A percentile compares a stretch with the other conserved stretches of the same genome.
These are phyloP conservation scores for Delia radicum DNA, from an alignment of 1,140 invertebrate species.

Conservation along the genomic window DNA sequence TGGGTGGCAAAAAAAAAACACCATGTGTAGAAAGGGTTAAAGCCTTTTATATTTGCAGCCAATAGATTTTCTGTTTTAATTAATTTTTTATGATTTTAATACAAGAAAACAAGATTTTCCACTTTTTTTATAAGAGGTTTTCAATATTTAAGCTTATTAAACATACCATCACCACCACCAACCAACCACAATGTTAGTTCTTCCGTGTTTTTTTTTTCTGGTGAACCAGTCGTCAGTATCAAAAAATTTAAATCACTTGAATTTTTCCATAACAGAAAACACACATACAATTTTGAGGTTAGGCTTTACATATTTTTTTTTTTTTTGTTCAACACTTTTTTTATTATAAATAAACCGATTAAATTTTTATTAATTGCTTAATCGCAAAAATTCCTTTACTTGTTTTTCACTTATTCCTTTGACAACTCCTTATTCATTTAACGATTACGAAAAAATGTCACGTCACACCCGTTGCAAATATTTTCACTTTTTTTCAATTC, in stretches of 20 bases:
- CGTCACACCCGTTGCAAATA: conserved; percentile 23
- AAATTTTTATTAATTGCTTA: no score
- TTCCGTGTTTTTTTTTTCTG: conserved; percentile 11
- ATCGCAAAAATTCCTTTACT: no score
- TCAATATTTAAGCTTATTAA: not conserved
- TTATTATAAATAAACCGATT: no score
- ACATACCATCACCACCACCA: not conserved
- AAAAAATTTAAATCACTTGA: not conserved
- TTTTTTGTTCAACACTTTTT: no score
- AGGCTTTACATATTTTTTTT: not conserved
- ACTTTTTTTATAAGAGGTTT: conserved; percentile 6
- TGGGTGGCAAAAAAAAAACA: not conserved
- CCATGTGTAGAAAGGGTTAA: not conserved
- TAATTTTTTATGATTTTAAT: not conserved
- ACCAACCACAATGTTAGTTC: conserved; percentile 8
- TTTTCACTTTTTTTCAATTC: conserved; percentile 24
- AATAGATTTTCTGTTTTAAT: not conserved
- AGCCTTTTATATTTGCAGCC: not conserved
- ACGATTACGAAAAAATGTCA: conserved; percentile 17
- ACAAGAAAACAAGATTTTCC: not conserved
- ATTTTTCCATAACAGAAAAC: conserved; percentile 18
- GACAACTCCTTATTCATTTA: not conserved
- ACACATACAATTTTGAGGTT: conserved; percentile 10
- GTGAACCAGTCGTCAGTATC: not conserved
- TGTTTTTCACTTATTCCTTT: no score